These are phyloP conservation scores for Hypselothyrea guttata DNA, from an alignment of 2,888 invertebrate species.

Conservation along the genomic window DNA sequence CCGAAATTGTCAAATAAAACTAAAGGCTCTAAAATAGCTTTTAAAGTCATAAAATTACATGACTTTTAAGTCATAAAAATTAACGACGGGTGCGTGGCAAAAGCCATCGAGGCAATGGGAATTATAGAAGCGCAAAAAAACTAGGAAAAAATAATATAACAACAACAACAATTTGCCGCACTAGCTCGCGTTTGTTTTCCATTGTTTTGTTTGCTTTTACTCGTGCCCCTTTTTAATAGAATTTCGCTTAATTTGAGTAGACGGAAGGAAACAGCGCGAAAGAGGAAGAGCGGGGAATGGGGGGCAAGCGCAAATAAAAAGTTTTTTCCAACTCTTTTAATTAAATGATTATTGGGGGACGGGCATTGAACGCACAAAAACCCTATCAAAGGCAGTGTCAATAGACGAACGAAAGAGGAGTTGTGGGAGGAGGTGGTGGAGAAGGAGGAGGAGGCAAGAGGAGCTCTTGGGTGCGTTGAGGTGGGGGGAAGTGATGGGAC, in stretches of 20 bases:
- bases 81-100: conserved; percentile 74
- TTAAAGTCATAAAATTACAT: conserved; percentile 77
- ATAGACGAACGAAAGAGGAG: conserved; percentile 40
- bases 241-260: conserved; percentile 73
- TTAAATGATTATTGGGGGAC: conserved; percentile 73
- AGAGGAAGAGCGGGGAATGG: not conserved
- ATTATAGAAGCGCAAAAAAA: conserved; percentile 6
- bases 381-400: conserved; percentile 58
- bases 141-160: conserved; percentile 8
- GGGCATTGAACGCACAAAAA: conserved; percentile 39
- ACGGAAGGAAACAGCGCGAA: conserved; percentile 6
- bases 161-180: conserved; percentile 15
- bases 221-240: conserved; percentile 65
- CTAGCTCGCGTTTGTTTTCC: conserved; percentile 46
- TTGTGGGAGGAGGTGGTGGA: not conserved
- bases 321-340: conserved; percentile 72
- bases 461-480: too few relatives aligned
- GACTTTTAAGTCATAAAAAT: conserved; percentile 75
- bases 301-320: conserved; percentile 47
- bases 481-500: conserved; percentile 1
- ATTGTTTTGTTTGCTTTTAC: conserved; percentile 61
- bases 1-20: conserved; percentile 73
- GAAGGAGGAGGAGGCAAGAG: not conserved
- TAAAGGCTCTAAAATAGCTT: conserved; percentile 78
- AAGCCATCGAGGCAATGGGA: conserved; percentile 19